Evolutionary conservation across 2,797 vertebrate species (phyloP).

Genomic region (Pelobates cultripes): DNA sequence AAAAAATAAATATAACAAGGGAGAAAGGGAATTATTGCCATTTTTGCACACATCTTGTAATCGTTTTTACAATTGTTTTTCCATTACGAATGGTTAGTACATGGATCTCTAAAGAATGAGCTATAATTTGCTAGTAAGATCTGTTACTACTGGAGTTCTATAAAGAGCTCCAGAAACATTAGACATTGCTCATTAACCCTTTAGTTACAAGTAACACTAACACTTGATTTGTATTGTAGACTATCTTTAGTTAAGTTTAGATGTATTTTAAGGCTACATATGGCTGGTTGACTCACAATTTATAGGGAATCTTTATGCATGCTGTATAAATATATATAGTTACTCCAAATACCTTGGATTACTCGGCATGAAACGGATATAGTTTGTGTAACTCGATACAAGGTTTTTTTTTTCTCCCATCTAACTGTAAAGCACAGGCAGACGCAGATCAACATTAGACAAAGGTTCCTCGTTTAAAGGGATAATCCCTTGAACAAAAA

Average conservation of each 20-base stretch:
- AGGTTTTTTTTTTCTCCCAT: not conserved
- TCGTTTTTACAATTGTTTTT: too few species aligned
- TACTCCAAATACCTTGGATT: slow-evolving; percentile 7
- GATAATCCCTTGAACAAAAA: slow-evolving; percentile 29
- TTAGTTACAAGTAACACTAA: too few species aligned
- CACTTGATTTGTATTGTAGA: too few species aligned
- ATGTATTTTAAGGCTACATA: not conserved
- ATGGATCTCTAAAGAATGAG: too few species aligned
- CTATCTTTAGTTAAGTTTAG: not conserved
- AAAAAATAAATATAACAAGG: too few species aligned
- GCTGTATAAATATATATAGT: slow-evolving; percentile 22
- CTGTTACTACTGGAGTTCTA: too few species aligned
- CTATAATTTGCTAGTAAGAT: too few species aligned
- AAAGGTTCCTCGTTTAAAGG: slow-evolving; percentile 29
- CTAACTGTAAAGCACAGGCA: slow-evolving; percentile 29
- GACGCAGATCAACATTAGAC: slow-evolving; percentile 29
- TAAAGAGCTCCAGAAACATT: too few species aligned
- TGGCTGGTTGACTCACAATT: slow-evolving; percentile 3
- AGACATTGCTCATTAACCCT: too few species aligned
- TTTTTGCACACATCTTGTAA: too few species aligned
- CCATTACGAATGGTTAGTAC: too few species aligned
- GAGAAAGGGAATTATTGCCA: too few species aligned
- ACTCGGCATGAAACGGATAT: slow-evolving; percentile 23
- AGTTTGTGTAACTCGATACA: slow-evolving; percentile 26
- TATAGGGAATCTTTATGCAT: slow-evolving; percentile 13